Evolutionary conservation across 2,113 vertebrate species (phyloP).

Genomic region (Centropus unirufus): DNA sequence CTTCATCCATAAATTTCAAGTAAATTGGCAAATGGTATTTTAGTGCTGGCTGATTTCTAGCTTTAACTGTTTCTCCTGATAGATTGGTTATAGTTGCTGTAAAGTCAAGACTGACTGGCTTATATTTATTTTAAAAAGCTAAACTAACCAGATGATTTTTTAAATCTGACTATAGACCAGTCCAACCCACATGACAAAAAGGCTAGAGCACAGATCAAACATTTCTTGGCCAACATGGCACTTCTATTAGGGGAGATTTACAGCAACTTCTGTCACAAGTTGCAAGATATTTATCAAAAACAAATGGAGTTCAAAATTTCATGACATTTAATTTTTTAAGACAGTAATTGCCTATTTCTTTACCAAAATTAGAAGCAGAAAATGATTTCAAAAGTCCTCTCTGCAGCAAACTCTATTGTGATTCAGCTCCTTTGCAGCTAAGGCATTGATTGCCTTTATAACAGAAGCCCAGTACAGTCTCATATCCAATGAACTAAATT

Average conservation of each 20-base stretch:
- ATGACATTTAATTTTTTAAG: conserved; percentile 62
- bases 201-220: not conserved
- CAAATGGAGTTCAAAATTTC: conserved; percentile 26
- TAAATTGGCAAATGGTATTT: not conserved
- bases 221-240: not conserved
- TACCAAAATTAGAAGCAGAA: conserved; percentile 56
- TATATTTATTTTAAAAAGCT: not conserved
- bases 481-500: not conserved
- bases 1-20: not conserved
- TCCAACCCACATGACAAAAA: conserved; percentile 20
- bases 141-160: conserved; percentile 1
- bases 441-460: not conserved
- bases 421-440: not conserved
- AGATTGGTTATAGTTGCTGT: not conserved
- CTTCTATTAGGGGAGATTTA: not conserved
- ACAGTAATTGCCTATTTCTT: conserved; percentile 52
- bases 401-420: not conserved
- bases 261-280: conserved; percentile 38
- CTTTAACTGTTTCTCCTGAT: not conserved
- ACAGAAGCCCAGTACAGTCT: not conserved
- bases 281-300: conserved; percentile 46
- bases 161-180: not conserved
- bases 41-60: not conserved
- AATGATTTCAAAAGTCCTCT: not conserved
- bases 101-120: not conserved